Percentiles rank a stretch among this genome's conserved stretches.
phyloP scores from a whole-genome alignment of 2,113 vertebrate genomes.

The Sceloporus undulatus region DNA sequence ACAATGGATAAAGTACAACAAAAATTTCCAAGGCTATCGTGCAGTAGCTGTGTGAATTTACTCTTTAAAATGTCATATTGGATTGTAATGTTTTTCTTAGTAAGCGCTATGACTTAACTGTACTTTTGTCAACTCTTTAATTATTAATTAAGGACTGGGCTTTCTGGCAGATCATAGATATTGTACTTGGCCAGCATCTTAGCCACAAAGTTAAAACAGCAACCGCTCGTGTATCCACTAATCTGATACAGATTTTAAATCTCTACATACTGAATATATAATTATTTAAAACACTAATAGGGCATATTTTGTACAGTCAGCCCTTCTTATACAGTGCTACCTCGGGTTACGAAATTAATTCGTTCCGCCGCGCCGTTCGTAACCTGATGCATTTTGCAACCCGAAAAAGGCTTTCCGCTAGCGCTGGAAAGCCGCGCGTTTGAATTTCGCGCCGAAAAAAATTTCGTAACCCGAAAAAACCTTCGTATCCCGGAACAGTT shows the following conservation, averaged over 20 bases:
- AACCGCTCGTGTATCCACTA: conserved; percentile 76
- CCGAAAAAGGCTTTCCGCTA: too few relatives aligned
- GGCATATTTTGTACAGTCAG: conserved; percentile 76
- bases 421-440: too few relatives aligned
- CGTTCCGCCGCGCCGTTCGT: too few relatives aligned
- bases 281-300: conserved; percentile 67
- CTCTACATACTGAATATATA: conserved; percentile 66
- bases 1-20: background rate
- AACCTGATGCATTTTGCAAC: too few relatives aligned
- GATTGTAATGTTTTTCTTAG: conserved; percentile 49
- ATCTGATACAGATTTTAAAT: conserved; percentile 69
- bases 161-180: conserved; percentile 71
- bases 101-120: conserved; percentile 59
- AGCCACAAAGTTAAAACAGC: conserved; percentile 73
- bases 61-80: background rate
- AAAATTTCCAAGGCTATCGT: background rate
- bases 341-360: too few relatives aligned
- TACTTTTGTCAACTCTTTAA: conserved; percentile 69
- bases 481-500: too few relatives aligned
- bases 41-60: background rate
- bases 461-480: too few relatives aligned
- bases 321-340: too few relatives aligned
- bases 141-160: conserved; percentile 57
- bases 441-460: too few relatives aligned
- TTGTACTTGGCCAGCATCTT: conserved; percentile 66